Evolutionary conservation across 92 coral and sea anemone species (phyloP).

Genomic region (Porites divaricata): DNA sequence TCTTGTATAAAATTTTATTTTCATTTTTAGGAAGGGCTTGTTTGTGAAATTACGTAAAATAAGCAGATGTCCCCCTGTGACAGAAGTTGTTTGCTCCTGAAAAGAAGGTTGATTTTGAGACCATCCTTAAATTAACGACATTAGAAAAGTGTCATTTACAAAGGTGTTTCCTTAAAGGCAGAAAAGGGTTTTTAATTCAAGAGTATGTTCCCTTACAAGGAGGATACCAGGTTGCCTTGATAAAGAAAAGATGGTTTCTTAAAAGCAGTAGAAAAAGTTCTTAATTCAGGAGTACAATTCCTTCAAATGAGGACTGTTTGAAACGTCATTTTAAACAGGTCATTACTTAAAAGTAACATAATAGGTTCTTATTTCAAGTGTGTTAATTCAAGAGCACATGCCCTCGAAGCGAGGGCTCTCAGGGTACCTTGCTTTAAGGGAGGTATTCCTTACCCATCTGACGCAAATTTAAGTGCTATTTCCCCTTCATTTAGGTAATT

Average conservation of each 20-base stretch:
- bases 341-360: background rate
- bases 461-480: background rate
- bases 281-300: background rate
- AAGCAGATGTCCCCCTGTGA: background rate
- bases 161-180: background rate
- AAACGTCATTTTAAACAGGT: background rate
- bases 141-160: background rate
- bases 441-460: background rate
- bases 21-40: background rate
- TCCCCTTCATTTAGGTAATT: conserved; percentile 10
- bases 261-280: background rate
- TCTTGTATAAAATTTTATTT: too few relatives aligned
- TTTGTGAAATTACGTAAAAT: conserved; percentile 10
- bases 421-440: conserved; percentile 9
- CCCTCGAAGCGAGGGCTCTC: background rate
- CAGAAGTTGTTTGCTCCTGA: background rate
- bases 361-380: background rate
- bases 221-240: background rate
- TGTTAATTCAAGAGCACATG: background rate
- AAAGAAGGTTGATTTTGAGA: conserved; percentile 6
- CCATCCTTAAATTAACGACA: background rate
- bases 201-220: background rate
- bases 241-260: background rate
- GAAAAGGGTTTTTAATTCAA: background rate
- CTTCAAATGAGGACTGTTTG: background rate